Base-by-base conservation (phyloP, 1,140 invertebrate species). In the Drosophila obscura region DNA sequence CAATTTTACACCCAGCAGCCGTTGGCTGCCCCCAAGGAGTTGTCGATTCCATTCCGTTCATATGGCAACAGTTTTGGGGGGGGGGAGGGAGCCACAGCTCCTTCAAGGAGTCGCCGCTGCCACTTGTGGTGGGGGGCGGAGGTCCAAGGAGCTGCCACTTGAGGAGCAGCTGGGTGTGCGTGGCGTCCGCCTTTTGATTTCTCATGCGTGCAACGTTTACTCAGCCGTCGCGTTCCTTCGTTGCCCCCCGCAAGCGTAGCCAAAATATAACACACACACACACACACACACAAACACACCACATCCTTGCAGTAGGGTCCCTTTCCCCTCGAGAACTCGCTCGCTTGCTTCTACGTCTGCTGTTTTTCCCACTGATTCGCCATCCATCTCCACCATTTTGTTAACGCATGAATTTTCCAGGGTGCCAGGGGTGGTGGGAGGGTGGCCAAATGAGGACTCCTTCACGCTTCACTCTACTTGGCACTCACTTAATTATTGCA, bases 401-500 rank as follows among this genome's bases (percentile, higher is more conserved):
- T 55, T 87, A 56, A 83, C 83, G 83, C 79, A 88, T 88, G 75
- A 73, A 88, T 88, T 88, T 82, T 11, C 35, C 35, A 39, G 56
- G 43, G 57, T n/a, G n/a, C n/a, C n/a, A n/a, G n/a, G n/a, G n/a
- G n/a, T n/a, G n/a, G n/a, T n/a, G n/a, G 31, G 31, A 9, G 71
- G 60, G 72, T 80, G 73, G 46, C 73, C 61, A 87, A 87, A 77
- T 66, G 75, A 64, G 74, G 87, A 59, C 63, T 51, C 77, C 58
- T 87, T 79, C 71, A 85, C 74, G 82, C 83, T 85, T 85, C 78
- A 85, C 78, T 85, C 83, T 76, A 62, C 83, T 88, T 87, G 83
- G 59, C 83, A 87, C 82, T 88, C 82, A 85, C 83, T 87, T 88
- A 87, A 87, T 87, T 87, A 87, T 87, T 87, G 75, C 75, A 85